phyloP scores from a whole-genome alignment of 2,888 invertebrate species.

The Mythimna vitellina region DNA sequence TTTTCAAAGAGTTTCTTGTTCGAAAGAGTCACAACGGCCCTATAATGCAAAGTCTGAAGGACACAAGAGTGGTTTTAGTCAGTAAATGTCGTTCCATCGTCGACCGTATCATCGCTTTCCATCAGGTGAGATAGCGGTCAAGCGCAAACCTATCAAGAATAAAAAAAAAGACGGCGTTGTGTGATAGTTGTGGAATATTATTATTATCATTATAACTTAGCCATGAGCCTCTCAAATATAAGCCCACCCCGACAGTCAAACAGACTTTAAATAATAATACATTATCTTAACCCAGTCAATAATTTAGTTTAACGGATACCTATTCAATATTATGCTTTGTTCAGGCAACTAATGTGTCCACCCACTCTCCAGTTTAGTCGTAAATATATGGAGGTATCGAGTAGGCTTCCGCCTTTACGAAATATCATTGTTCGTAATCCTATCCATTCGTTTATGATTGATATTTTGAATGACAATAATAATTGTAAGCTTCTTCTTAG shows the following conservation, averaged over 20 bases:
- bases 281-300: slow-evolving; percentile 18
- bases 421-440: slow-evolving; percentile 35
- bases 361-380: slow-evolving; percentile 26
- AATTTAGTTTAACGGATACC: slow-evolving; percentile 29
- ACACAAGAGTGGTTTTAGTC: too few relatives aligned
- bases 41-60: too few relatives aligned
- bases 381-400: slow-evolving; percentile 37
- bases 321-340: slow-evolving; percentile 34
- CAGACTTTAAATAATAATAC: slow-evolving; percentile 9
- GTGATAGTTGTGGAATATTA: too few relatives aligned
- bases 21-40: too few relatives aligned
- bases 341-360: slow-evolving; percentile 34
- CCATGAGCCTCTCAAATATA: too few relatives aligned
- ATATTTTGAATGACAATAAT: slow-evolving; percentile 7
- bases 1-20: too few relatives aligned
- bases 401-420: slow-evolving; percentile 35
- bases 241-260: slow-evolving; percentile 5
- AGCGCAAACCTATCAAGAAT: too few relatives aligned
- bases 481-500: neutral
- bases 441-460: slow-evolving; percentile 5
- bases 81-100: too few relatives aligned
- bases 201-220: too few relatives aligned
- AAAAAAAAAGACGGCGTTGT: too few relatives aligned
- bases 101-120: too few relatives aligned
- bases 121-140: too few relatives aligned